Evolutionary conservation across 2,888 invertebrate genomes (phyloP).

Genomic region (Auanema sp.): DNA sequence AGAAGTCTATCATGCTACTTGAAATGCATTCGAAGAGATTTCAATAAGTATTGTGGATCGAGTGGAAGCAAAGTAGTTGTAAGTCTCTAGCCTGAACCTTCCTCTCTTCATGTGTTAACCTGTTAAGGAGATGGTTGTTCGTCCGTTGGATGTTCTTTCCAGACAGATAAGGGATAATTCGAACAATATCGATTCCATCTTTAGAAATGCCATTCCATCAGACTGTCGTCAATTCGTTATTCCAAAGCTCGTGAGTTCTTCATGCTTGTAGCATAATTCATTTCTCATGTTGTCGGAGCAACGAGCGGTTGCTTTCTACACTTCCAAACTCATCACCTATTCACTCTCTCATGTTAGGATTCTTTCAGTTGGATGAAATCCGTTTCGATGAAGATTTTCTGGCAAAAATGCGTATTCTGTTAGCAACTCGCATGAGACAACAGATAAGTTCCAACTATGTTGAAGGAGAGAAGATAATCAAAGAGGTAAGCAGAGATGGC

Average conservation of each 20-base stretch:
- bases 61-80: conserved; percentile 3
- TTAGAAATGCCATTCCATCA: neutral
- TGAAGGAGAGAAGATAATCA: too few relatives aligned
- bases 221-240: conserved; percentile 1
- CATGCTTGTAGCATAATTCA: neutral
- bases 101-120: neutral
- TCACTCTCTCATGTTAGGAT: neutral
- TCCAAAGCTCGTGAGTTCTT: neutral
- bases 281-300: neutral
- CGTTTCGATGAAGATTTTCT: conserved; percentile 3
- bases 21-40: neutral
- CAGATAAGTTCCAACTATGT: neutral
- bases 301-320: neutral
- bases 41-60: conserved; percentile 3
- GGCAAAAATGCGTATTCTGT: neutral
- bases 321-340: neutral
- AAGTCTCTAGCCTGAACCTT: neutral
- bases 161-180: neutral
- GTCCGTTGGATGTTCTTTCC: neutral
- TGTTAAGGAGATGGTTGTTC: neutral
- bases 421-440: neutral
- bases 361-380: conserved; percentile 2
- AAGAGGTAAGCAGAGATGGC: too few relatives aligned
- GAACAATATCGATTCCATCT: neutral
- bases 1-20: neutral